Evolutionary conservation across 2,888 invertebrate genomes (phyloP), one percentile per base, ranked within the genome.

Genomic region (Platerodrilus igneus): DNA sequence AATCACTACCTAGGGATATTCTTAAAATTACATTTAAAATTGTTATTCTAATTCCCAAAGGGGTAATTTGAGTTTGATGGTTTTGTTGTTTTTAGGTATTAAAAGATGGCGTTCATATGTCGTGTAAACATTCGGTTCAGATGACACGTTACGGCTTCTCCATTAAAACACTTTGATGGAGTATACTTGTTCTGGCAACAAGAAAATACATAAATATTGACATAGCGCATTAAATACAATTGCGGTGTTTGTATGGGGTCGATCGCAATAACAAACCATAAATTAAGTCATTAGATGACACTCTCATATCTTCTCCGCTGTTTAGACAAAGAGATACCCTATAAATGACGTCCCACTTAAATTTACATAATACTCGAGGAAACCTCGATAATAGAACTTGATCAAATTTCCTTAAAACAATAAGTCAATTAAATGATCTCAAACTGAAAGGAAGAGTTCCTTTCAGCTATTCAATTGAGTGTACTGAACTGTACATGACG

Each of bases 251-350:
- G 56, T 59, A 38, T 48, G 58, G 50, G 55, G 53, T 54, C 56
- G 57, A 56, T 56, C 63, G 55, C 55, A 66, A 68, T 64, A 67
- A 66, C 66, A 66, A 57, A 60, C 64, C 64, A 64, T 65, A 64
- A 67, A 67, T 67, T 66, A 66, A 64, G 59, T 68, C 64, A 66
- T 67, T 67, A 66, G 62, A 57, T 51, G 59, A 60, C 62, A 61
- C 58, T 60, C 56, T 45, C 40, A 50, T 54, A 53, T 57, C 56
- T 55, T 50, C 52, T 47, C 50, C 57, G 62, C 48, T 66, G 63
- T 66, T 66, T 66, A 60, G 60, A 63, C 59, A 64, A 64, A 64
- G 64, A 63, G 64, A 51, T 51, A 51, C 16, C 52, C 50, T 50
- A 56, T 57, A 55, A 58, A 59, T 59, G 58, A 60, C 59, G 57